A percentile compares a stretch with the other conserved stretches of the same genome.
Evolutionary conservation across 2,113 vertebrate genomes (phyloP).

Genomic region (Podarcis cretensis): DNA sequence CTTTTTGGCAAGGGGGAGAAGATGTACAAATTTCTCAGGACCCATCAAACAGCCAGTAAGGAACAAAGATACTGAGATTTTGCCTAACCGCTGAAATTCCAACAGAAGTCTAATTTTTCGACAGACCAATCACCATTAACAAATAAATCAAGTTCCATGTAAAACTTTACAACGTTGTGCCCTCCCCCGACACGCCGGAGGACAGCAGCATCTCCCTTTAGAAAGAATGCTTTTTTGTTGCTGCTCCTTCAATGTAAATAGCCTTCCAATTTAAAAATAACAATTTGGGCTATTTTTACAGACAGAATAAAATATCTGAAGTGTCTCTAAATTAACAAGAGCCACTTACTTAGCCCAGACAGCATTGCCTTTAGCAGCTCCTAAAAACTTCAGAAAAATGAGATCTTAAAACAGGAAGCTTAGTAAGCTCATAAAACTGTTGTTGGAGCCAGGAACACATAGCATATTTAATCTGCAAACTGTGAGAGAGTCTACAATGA

Average conservation of each 20-base stretch:
- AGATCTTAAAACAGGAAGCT: conserved; percentile 92
- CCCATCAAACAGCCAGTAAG: conserved; percentile 52
- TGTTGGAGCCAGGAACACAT: conserved; percentile 92
- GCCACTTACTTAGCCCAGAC: conserved; percentile 76
- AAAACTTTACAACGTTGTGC: conserved; percentile 59
- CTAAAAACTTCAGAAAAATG: conserved; percentile 84
- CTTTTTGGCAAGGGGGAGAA: conserved; percentile 46
- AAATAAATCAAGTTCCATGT: conserved; percentile 64
- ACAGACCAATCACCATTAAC: conserved; percentile 45
- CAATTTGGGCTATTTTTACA: conserved; percentile 67
- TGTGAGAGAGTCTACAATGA: conserved; percentile 90
- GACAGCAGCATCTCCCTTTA: conserved; percentile 45
- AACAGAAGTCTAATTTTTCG: conserved; percentile 54
- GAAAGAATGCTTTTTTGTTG: conserved; percentile 18
- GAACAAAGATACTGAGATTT: conserved; percentile 64
- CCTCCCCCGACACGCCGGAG: conserved; percentile 49
- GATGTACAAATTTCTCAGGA: conserved; percentile 70
- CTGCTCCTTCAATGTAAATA: conserved; percentile 8
- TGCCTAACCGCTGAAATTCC: conserved; percentile 54
- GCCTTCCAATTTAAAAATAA: conserved; percentile 65
- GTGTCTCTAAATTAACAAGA: conserved; percentile 79
- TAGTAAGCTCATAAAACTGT: conserved; percentile 87
- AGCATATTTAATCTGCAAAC: conserved; percentile 98
- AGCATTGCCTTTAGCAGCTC: conserved; percentile 88
- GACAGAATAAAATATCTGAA: conserved; percentile 71